These are phyloP conservation scores for Microtus pennsylvanicus DNA, from an alignment of 2,113 vertebrate species.

Conservation along the genomic window DNA sequence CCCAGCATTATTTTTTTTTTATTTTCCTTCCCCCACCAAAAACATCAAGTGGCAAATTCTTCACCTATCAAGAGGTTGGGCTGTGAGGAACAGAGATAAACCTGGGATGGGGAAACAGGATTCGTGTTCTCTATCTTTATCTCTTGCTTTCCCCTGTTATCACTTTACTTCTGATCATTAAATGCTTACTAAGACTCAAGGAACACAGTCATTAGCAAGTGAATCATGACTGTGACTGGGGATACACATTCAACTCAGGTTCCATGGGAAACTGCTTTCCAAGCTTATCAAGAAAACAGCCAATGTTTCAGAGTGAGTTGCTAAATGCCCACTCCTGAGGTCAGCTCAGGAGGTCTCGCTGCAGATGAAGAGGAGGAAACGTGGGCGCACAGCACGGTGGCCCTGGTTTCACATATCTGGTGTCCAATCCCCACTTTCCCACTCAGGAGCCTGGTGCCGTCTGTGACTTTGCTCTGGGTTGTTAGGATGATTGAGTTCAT, in stretches of 20 bases:
- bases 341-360: not conserved
- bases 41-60: not conserved
- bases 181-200: not conserved
- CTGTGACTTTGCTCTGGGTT: not conserved
- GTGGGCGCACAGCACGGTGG: rapidly evolving
- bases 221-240: not conserved
- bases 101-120: not conserved
- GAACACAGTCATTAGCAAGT: conserved; percentile 24
- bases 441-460: not conserved
- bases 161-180: not conserved
- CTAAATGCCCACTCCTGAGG: conserved; percentile 21
- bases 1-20: not conserved
- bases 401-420: not conserved
- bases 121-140: not conserved
- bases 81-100: not conserved
- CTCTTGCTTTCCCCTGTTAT: conserved; percentile 19
- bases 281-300: conserved; percentile 14
- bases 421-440: not conserved
- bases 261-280: conserved; percentile 47
- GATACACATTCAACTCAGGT: not conserved
- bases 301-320: not conserved
- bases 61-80: not conserved
- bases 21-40: not conserved
- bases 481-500: not conserved
- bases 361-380: not conserved